Conservation (phyloP, 2,888 invertebrate species). For the Omphaloscelis lunosa region DNA sequence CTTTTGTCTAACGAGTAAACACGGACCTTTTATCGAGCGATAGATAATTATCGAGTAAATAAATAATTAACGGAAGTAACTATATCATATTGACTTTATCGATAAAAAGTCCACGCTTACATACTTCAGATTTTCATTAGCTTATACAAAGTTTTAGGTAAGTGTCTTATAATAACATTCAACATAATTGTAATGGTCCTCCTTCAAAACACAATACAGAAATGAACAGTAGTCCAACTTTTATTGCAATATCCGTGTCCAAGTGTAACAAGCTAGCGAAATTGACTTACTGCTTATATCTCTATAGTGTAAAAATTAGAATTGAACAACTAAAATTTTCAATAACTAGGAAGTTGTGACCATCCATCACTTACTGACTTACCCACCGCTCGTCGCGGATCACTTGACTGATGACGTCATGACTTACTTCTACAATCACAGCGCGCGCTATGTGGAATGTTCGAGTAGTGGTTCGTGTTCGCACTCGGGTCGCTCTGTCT, state of each 20-base stretch:
- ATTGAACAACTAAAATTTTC: conserved; percentile 58
- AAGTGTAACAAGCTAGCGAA: conserved; percentile 44
- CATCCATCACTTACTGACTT: conserved; percentile 66
- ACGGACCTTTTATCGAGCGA: conserved; percentile 62
- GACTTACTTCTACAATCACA: conserved; percentile 82
- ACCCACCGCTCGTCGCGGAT: conserved; percentile 57
- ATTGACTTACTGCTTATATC: conserved; percentile 57
- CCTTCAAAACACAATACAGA: conserved; percentile 48
- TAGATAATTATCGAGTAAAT: conserved; percentile 59
- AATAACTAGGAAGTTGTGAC: conserved; percentile 70
- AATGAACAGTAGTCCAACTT: conserved; percentile 60
- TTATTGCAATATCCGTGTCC: conserved; percentile 18
- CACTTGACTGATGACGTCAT: conserved; percentile 62
- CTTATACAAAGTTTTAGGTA: conserved; percentile 45
- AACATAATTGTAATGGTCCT: conserved; percentile 62
- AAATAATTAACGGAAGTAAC: conserved; percentile 63
- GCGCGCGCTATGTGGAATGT: conserved; percentile 85
- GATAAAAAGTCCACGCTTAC: conserved; percentile 61
- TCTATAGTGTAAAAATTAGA: conserved; percentile 38
- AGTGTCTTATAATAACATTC: conserved; percentile 54
- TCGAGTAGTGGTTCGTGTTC: conserved; percentile 83
- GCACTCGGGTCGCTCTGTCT: conserved; percentile 64
- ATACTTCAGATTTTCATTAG: conserved; percentile 37
- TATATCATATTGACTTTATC: conserved; percentile 56
- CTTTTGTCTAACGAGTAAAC: conserved; percentile 30